Percentiles rank a stretch among this genome's conserved stretches.
Conservation (phyloP, 2,888 invertebrate species). For the Epirrhoe tristata region DNA sequence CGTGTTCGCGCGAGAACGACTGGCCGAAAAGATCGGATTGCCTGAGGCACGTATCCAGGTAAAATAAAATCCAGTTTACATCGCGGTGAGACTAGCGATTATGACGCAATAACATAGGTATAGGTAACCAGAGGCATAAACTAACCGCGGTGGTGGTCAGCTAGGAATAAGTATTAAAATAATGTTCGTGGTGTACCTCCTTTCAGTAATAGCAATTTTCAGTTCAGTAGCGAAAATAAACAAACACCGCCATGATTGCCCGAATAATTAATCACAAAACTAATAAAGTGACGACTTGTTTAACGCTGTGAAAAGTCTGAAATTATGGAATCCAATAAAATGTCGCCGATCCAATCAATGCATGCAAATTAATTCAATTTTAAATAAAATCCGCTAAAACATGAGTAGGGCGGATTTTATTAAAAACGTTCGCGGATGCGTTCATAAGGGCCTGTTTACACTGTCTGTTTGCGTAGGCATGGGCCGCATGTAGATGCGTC, state of each 20-base stretch:
- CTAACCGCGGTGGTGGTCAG: constrained; percentile 16
- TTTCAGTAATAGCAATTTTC: neutral
- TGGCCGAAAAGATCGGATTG: constrained; percentile 98
- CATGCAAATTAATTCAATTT: constrained; percentile 51
- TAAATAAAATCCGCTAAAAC: constrained; percentile 62
- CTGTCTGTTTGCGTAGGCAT: constrained; percentile 76
- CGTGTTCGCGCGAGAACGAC: constrained; percentile 97
- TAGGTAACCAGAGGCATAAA: neutral
- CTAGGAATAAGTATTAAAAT: neutral
- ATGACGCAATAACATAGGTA: constrained; percentile 46
- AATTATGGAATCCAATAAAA: constrained; percentile 27
- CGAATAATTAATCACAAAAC: constrained; percentile 26
- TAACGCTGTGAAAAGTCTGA: constrained; percentile 26
- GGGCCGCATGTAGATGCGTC: constrained; percentile 81
- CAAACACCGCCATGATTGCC: neutral
- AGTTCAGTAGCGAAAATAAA: neutral
- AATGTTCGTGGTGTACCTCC: neutral
- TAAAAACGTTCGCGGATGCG: constrained; percentile 65
- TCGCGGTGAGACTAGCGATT: constrained; percentile 68
- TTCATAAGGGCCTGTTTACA: constrained; percentile 81
- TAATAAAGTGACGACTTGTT: constrained; percentile 25
- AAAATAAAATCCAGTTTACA: constrained; percentile 87
- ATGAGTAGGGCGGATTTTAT: constrained; percentile 66
- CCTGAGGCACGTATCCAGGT: constrained; percentile 99
- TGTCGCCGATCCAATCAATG: constrained; percentile 37